phyloP scores from a whole-genome alignment of 1,140 invertebrate species.

The Hirudo medicinalis region DNA sequence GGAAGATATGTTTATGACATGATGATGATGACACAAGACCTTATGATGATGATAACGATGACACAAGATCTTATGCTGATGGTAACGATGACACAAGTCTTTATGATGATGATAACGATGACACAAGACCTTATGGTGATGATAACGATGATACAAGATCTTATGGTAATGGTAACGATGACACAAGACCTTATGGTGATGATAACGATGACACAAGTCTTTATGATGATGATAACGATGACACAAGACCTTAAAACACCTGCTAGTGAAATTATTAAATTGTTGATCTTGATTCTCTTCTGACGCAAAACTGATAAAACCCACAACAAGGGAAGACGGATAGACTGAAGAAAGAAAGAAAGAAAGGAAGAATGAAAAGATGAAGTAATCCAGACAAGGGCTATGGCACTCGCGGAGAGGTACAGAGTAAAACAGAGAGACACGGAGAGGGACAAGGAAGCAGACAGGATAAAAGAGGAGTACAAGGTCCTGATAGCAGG shows the following conservation, averaged over 20 bases:
- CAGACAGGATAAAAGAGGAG: too few relatives aligned
- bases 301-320: neutral
- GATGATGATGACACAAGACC: neutral
- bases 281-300: neutral
- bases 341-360: neutral
- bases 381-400: neutral
- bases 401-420: neutral
- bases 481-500: too few relatives aligned
- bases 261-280: neutral
- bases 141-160: neutral
- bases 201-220: neutral
- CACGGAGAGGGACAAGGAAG: too few relatives aligned
- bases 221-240: too few relatives aligned
- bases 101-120: neutral
- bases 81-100: neutral
- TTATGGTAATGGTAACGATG: neutral
- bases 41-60: neutral
- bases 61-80: neutral
- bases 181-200: neutral
- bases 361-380: neutral
- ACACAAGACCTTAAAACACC: too few relatives aligned
- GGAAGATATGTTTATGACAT: neutral
- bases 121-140: neutral
- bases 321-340: neutral
- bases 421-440: neutral